Conservation (phyloP, 1,140 invertebrate species). For the Macrobrachium rosenbergii region DNA sequence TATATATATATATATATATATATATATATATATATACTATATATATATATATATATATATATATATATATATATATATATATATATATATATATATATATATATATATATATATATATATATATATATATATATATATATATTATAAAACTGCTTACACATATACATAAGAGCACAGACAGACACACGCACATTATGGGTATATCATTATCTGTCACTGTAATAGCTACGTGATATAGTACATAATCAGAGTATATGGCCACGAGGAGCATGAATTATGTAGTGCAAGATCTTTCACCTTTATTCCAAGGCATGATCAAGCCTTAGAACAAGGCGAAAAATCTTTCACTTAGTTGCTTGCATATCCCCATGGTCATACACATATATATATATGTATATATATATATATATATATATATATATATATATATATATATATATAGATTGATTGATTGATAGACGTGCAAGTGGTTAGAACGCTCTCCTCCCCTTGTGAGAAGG, state of each 20-base stretch:
- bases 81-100: background rate
- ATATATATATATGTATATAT: constrained; percentile 15
- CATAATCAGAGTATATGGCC: background rate
- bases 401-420: constrained; percentile 4
- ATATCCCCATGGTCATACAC: too few relatives aligned
- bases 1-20: background rate
- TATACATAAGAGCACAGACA: constrained; percentile 9
- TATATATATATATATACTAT: background rate
- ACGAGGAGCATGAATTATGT: too few relatives aligned
- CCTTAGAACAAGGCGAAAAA: too few relatives aligned
- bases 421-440: constrained; percentile 10
- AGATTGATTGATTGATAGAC: background rate
- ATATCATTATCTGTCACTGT: background rate
- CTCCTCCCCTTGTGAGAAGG: too few relatives aligned
- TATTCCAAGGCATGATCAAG: too few relatives aligned
- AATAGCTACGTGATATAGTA: background rate
- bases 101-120: background rate
- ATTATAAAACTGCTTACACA: constrained; percentile 4
- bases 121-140: constrained; percentile 17
- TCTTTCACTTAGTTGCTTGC: too few relatives aligned
- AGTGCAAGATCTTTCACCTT: too few relatives aligned
- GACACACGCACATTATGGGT: background rate
- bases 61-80: background rate
- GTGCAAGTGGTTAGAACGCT: too few relatives aligned
- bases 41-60: background rate